Evolutionary conservation across 2,797 vertebrate genomes (phyloP).

Genomic region (Chaetophractus vellerosus): DNA sequence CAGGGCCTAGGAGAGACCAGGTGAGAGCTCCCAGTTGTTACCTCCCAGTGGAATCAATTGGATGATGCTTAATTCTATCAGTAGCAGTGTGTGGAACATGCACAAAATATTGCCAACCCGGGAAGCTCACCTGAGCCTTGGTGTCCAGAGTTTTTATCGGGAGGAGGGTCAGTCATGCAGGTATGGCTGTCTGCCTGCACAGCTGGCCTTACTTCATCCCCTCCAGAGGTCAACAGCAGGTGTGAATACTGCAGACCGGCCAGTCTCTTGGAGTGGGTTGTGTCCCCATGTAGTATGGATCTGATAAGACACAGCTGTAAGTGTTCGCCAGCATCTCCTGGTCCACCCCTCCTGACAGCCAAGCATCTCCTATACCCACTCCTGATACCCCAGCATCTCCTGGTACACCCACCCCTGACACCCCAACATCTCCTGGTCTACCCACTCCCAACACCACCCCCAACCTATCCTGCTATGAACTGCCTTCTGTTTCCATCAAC

Average conservation of each 20-base stretch:
- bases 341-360: neutral
- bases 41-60: neutral
- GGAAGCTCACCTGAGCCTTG: neutral
- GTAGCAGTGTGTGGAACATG: neutral
- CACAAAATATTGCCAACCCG: neutral
- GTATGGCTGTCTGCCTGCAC: neutral
- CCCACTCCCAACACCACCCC: neutral
- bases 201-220: neutral
- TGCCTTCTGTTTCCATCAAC: neutral
- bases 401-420: neutral
- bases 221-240: neutral
- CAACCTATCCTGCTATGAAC: neutral
- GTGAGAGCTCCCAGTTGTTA: neutral
- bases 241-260: neutral
- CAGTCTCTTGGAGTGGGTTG: neutral
- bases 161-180: neutral
- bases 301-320: neutral
- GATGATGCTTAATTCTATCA: neutral
- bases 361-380: neutral
- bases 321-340: neutral
- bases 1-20: neutral
- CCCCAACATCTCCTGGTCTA: neutral
- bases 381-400: neutral
- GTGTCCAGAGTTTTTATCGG: neutral
- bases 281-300: neutral